Conservation (phyloP, 2,888 invertebrate genomes). For the Platypus cylindrus region DNA sequence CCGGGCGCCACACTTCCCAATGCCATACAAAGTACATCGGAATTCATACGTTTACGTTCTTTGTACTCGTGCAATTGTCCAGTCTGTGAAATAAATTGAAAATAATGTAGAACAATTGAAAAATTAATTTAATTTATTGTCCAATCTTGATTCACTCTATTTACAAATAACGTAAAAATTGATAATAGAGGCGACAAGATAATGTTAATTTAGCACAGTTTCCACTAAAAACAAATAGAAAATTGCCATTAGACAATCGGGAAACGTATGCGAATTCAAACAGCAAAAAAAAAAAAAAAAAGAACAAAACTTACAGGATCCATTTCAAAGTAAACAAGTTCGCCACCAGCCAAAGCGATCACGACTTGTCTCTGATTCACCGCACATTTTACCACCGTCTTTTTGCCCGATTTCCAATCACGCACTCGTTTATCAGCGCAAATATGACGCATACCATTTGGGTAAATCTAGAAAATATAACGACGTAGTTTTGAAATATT, state of each 20-base stretch:
- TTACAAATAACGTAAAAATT: slow-evolving; percentile 25
- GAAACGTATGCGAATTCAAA: not conserved
- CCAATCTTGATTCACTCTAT: slow-evolving; percentile 35
- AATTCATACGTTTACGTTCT: slow-evolving; percentile 90
- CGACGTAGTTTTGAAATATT: too few relatives aligned
- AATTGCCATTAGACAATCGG: not conserved
- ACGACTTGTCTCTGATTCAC: slow-evolving; percentile 98
- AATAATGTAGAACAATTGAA: not conserved
- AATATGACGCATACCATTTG: slow-evolving; percentile 97
- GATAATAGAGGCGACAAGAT: slow-evolving; percentile 36
- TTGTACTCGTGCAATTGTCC: slow-evolving; percentile 98
- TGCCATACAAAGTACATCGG: slow-evolving; percentile 98
- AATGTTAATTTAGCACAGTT: slow-evolving; percentile 26
- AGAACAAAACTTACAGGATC: slow-evolving; percentile 70
- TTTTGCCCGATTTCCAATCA: slow-evolving; percentile 98
- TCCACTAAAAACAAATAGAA: slow-evolving; percentile 10
- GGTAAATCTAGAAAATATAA: slow-evolving; percentile 62
- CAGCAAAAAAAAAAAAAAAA: not conserved
- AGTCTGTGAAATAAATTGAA: slow-evolving; percentile 49
- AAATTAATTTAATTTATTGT: slow-evolving; percentile 16
- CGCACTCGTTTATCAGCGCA: slow-evolving; percentile 96
- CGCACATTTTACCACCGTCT: slow-evolving; percentile 93
- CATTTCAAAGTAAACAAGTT: slow-evolving; percentile 99
- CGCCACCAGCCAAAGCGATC: slow-evolving; percentile 93
- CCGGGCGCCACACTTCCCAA: slow-evolving; percentile 89